These are phyloP conservation scores for Chironomus riparius DNA, from an alignment of 2,888 invertebrate species.

Conservation along the genomic window DNA sequence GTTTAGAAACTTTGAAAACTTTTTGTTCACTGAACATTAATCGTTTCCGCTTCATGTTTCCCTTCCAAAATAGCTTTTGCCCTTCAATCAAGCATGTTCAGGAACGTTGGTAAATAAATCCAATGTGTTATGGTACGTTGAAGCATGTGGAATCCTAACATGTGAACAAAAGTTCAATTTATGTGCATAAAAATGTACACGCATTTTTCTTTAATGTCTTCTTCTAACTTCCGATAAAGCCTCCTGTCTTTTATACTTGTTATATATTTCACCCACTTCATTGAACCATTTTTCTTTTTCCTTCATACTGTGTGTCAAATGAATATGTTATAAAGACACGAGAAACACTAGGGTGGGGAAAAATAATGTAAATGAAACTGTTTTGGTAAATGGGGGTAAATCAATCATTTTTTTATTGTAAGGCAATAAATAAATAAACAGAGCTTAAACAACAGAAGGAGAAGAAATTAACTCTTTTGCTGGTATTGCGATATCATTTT, in stretches of 20 bases:
- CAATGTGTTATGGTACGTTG: background rate
- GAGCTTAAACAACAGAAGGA: background rate
- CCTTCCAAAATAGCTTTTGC: background rate
- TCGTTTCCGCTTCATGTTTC: background rate
- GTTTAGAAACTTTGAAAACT: background rate
- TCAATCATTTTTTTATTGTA: conserved; percentile 20
- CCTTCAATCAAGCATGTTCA: background rate
- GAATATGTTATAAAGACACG: conserved; percentile 1
- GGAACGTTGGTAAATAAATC: background rate
- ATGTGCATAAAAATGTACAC: conserved; percentile 11
- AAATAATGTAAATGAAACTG: background rate
- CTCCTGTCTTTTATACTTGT: no score
- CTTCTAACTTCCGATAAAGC: no score
- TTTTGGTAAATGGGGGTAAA: conserved; percentile 13
- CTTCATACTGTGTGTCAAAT: background rate
- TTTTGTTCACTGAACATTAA: background rate
- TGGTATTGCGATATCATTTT: background rate
- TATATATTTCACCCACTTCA: no score
- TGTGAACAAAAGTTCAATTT: background rate
- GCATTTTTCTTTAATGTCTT: background rate
- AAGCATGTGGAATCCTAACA: no score
- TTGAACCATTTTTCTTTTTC: background rate
- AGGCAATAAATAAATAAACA: conserved; percentile 23
- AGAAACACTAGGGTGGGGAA: background rate
- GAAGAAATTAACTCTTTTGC: background rate